These are phyloP conservation scores for Amphilophus citrinellus DNA, from an alignment of 2,113 vertebrate species.

Conservation along the genomic window DNA sequence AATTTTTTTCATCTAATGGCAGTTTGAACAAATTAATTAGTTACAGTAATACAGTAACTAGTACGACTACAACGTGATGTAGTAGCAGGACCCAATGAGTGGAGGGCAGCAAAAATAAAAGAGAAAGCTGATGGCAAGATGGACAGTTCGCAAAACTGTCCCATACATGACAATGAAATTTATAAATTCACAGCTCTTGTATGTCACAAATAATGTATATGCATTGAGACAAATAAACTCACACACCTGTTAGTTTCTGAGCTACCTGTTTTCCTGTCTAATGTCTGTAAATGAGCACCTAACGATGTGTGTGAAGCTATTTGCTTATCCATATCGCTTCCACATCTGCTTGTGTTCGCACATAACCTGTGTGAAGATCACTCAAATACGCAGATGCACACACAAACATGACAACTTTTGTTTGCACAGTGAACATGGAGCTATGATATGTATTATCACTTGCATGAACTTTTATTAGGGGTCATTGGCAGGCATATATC, in stretches of 20 bases:
- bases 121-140: not conserved
- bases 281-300: slow-evolving; percentile 68
- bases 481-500: not conserved
- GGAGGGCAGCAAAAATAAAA: too few species aligned
- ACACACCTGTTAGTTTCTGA: not conserved
- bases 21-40: not conserved
- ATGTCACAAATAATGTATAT: not conserved
- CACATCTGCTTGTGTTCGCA: slow-evolving; percentile 72
- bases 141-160: too few species aligned
- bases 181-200: not conserved
- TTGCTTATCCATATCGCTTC: slow-evolving; percentile 60
- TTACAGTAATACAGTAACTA: not conserved
- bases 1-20: not conserved
- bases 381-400: slow-evolving; percentile 1
- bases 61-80: not conserved
- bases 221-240: not conserved
- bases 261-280: slow-evolving; percentile 22
- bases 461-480: not conserved
- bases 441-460: slow-evolving; percentile 18
- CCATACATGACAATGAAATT: not conserved
- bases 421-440: not conserved
- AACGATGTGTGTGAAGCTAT: slow-evolving; percentile 74
- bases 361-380: not conserved
- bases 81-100: not conserved
- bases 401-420: not conserved